phyloP scores from a whole-genome alignment of 2,888 invertebrate species.

The Conistra vaccinii region DNA sequence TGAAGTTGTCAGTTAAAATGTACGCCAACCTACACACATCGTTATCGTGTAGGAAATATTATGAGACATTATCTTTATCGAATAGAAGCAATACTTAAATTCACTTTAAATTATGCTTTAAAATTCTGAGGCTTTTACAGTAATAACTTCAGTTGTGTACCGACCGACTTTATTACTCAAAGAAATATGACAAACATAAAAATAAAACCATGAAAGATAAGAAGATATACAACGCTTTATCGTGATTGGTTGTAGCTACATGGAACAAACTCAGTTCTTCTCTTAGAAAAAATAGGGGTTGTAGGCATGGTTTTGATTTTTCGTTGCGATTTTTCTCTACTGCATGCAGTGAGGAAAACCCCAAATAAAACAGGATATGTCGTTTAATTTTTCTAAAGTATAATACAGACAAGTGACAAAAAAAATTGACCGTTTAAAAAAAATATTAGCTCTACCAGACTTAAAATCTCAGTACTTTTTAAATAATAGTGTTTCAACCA shows the following conservation, averaged over 20 bases:
- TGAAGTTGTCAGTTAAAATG: not conserved
- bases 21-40: slow-evolving; percentile 1
- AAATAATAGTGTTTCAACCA: slow-evolving; percentile 14
- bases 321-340: not conserved
- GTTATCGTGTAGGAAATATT: not conserved
- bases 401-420: too few species aligned
- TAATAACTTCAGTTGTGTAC: slow-evolving; percentile 39
- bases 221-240: slow-evolving; percentile 41
- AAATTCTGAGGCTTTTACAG: slow-evolving; percentile 11
- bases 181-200: slow-evolving; percentile 41
- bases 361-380: not conserved
- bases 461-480: not conserved
- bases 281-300: not conserved
- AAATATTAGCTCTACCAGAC: not conserved
- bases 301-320: too few species aligned
- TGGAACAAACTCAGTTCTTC: not conserved
- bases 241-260: slow-evolving; percentile 23
- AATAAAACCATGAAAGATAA: slow-evolving; percentile 34
- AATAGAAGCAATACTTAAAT: not conserved
- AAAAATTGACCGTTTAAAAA: too few species aligned
- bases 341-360: too few species aligned
- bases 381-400: not conserved
- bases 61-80: not conserved
- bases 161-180: slow-evolving; percentile 27
- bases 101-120: slow-evolving; percentile 9